phyloP scores from a whole-genome alignment of 2,113 vertebrate genomes.

The Shinisaurus crocodilurus region DNA sequence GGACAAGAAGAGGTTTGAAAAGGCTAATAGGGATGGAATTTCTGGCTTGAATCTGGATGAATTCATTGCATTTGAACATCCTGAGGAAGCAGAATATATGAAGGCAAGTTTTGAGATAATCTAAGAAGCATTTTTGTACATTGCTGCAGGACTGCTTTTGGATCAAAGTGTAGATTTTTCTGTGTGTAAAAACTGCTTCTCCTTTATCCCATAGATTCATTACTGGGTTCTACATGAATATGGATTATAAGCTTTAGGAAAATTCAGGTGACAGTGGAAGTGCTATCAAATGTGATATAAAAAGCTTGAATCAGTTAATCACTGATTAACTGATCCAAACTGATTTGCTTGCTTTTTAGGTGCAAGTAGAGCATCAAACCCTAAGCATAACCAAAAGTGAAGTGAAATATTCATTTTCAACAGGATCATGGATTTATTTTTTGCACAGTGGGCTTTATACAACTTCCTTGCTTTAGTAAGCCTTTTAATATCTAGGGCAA shows the following conservation, averaged over 20 bases:
- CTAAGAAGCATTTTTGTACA: background rate
- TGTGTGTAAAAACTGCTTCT: background rate
- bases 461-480: background rate
- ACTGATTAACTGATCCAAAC: background rate
- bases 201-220: background rate
- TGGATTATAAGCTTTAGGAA: constrained; percentile 25
- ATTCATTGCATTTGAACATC: constrained; percentile 94
- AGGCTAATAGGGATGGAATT: constrained; percentile 83
- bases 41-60: constrained; percentile 85
- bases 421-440: background rate
- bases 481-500: background rate
- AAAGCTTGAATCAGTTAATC: background rate
- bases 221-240: background rate
- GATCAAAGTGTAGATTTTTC: background rate
- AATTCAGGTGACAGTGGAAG: background rate
- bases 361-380: background rate
- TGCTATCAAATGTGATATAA: background rate
- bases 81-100: constrained; percentile 95
- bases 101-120: constrained; percentile 78
- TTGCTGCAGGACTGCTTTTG: background rate
- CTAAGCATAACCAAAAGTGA: background rate
- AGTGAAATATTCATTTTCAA: background rate
- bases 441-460: background rate
- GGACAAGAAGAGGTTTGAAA: constrained; percentile 92
- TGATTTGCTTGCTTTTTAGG: background rate